These are phyloP conservation scores for Hapalemur alaotrensis DNA, from an alignment of 2,797 vertebrate species.

Conservation along the genomic window DNA sequence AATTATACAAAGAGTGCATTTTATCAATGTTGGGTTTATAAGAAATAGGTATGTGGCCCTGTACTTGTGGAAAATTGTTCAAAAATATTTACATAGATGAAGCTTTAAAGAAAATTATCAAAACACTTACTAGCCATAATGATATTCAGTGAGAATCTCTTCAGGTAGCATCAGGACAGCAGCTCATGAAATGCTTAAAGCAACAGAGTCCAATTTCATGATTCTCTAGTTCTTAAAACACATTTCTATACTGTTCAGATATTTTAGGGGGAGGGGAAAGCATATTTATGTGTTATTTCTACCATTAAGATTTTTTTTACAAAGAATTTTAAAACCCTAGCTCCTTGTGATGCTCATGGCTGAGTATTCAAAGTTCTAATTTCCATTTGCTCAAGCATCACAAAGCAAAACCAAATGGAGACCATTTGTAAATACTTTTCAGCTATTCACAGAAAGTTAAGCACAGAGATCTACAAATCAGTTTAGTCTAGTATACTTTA, in stretches of 20 bases:
- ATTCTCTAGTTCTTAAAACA: constrained; percentile 6
- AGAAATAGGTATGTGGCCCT: constrained; percentile 53
- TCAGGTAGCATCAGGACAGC: constrained; percentile 39
- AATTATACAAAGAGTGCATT: constrained; percentile 64
- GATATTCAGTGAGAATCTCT: constrained; percentile 41
- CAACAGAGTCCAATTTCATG: background rate
- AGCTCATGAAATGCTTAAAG: constrained; percentile 56
- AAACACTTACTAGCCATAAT: constrained; percentile 44
- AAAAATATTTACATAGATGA: constrained; percentile 69
- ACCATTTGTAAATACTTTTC: background rate
- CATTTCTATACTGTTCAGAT: background rate
- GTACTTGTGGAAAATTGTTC: constrained; percentile 54
- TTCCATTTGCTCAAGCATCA: background rate
- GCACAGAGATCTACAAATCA: background rate
- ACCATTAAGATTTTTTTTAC: background rate
- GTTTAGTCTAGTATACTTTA: background rate
- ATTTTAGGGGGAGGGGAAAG: background rate
- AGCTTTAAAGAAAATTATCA: constrained; percentile 48
- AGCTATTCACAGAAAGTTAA: constrained; percentile 9
- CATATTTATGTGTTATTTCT: constrained; percentile 14
- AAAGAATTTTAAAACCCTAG: background rate
- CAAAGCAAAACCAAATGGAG: constrained; percentile 43
- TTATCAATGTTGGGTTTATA: constrained; percentile 53
- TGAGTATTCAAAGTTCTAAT: background rate
- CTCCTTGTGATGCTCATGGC: background rate